These are phyloP conservation scores for Catajapyx aquilonaris DNA, from an alignment of 1,140 invertebrate genomes.

Conservation along the genomic window DNA sequence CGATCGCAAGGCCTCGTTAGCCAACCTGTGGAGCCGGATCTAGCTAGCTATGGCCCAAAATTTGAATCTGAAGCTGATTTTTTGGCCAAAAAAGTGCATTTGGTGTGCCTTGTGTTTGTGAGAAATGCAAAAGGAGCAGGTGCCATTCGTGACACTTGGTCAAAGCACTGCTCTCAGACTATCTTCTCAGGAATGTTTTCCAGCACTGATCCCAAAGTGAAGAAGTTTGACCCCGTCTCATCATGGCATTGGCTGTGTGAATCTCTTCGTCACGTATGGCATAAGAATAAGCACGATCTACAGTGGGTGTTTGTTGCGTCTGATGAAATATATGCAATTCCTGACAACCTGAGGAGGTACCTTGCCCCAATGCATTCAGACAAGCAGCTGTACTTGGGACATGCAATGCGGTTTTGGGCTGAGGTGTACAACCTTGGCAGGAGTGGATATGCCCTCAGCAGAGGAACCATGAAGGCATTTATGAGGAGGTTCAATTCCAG, in stretches of 20 bases:
- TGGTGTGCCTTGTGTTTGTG: constrained; percentile 12
- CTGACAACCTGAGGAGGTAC: constrained; percentile 25
- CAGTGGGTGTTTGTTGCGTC: constrained; percentile 26
- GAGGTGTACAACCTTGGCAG: constrained; percentile 25
- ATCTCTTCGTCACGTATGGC: constrained; percentile 6
- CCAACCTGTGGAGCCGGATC: background rate
- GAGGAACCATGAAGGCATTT: constrained; percentile 18
- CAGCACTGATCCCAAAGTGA: constrained; percentile 6
- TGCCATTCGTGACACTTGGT: constrained; percentile 12
- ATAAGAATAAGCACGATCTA: background rate
- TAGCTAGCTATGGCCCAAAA: background rate
- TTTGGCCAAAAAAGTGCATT: constrained; percentile 8
- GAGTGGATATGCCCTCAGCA: constrained; percentile 28
- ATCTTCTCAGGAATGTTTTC: constrained; percentile 6
- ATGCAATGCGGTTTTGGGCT: constrained; percentile 24
- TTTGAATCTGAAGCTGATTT: constrained; percentile 1
- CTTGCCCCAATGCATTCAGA: constrained; percentile 20
- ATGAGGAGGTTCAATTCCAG: constrained; percentile 19
- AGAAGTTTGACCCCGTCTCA: constrained; percentile 5
- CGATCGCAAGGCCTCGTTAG: too few species aligned
- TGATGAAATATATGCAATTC: constrained; percentile 25
- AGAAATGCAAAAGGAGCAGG: constrained; percentile 9
- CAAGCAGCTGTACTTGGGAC: constrained; percentile 26
- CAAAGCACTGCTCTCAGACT: constrained; percentile 8
- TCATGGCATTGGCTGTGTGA: constrained; percentile 13